Evolutionary conservation across 2,888 invertebrate species (phyloP).

Genomic region (Oscheius myriophilus): DNA sequence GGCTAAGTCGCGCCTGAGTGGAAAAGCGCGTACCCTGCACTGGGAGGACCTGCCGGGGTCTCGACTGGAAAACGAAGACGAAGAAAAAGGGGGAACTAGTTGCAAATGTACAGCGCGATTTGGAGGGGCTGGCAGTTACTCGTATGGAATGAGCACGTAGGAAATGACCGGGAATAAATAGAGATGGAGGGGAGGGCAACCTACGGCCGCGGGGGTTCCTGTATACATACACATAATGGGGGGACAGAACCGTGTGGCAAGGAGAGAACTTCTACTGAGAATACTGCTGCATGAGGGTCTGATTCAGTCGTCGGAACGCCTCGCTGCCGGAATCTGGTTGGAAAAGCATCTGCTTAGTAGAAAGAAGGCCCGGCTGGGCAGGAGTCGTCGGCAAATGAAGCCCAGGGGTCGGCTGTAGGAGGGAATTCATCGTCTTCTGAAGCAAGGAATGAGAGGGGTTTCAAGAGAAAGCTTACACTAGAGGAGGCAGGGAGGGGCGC

Average conservation of each 20-base stretch:
- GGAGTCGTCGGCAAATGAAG: background rate
- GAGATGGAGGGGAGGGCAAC: background rate
- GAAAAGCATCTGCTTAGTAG: background rate
- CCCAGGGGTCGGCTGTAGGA: background rate
- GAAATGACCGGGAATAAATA: conserved; percentile 1
- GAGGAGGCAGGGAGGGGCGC: no score
- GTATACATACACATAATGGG: no score
- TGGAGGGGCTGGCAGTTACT: no score
- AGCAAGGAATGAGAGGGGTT: background rate
- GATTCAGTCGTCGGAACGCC: background rate
- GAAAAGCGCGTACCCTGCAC: no score
- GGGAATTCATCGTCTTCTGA: background rate
- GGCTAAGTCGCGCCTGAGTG: no score
- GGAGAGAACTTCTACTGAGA: no score
- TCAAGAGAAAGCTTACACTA: no score
- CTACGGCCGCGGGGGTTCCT: no score
- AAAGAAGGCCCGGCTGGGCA: background rate
- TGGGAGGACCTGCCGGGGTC: no score
- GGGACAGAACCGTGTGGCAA: no score
- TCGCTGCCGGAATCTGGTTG: background rate
- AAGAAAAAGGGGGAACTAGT: background rate
- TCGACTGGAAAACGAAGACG: background rate
- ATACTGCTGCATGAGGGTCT: background rate
- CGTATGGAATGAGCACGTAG: background rate
- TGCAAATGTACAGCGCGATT: background rate